phyloP scores from a whole-genome alignment of 2,113 vertebrate species.

The Passer domesticus region DNA sequence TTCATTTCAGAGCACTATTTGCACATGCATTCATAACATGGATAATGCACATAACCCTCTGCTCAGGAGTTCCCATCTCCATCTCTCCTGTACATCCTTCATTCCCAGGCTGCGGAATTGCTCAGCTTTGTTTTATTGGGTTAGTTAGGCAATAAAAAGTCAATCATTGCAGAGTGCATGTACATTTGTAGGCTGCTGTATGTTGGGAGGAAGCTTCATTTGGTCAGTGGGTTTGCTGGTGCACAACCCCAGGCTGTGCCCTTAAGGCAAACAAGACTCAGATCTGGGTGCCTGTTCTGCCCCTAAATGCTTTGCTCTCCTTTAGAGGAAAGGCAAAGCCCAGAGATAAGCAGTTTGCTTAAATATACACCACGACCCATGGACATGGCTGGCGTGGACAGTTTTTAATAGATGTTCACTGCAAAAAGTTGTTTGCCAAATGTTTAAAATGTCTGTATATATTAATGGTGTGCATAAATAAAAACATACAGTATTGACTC shows the following conservation, averaged over 20 bases:
- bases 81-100: no score
- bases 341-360: background rate
- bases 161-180: no score
- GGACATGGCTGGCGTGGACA: background rate
- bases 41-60: background rate
- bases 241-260: background rate
- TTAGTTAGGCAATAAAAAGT: no score
- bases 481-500: background rate
- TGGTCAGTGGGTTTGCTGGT: no score
- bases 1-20: background rate
- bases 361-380: background rate
- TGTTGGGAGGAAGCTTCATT: no score
- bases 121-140: no score
- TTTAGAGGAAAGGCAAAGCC: background rate
- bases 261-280: background rate
- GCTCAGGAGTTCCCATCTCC: background rate
- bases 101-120: no score
- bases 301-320: background rate
- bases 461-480: background rate
- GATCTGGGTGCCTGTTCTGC: background rate
- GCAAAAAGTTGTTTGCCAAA: background rate
- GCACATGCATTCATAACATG: rapidly evolving
- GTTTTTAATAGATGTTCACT: background rate
- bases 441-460: background rate
- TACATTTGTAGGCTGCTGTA: no score